Base-by-base conservation (phyloP, 2,797 vertebrate species). In the Galagoides demidoff region DNA sequence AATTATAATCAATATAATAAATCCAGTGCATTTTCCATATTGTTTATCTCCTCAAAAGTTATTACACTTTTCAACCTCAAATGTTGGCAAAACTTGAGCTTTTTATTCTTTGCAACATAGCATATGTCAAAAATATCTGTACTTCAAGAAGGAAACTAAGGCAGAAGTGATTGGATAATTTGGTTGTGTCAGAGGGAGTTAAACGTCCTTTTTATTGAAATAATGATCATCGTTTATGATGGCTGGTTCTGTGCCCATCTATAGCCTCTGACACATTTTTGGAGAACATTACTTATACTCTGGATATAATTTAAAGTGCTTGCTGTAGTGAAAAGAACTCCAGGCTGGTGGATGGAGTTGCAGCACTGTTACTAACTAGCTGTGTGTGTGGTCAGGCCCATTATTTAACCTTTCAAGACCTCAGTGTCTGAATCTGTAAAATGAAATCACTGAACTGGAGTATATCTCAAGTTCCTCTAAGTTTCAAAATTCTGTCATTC, bases 231-330 rank as follows among this genome's bases (percentile, higher is more conserved):
- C 52, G 52, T 73, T 96, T 95, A 77, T 90, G 89, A 95, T 78
- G 73, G 90, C 71, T 95, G 94, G 90, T 93, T 95, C 92, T 96
- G 57, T 90, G 91, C 92, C 95, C 95, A 88, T 91, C 86, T 95
- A 71, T 95, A 97, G 94, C 49, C 63, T 77, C 86, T 93, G 92
- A 97, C 94, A 96, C 49, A 94, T 95, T 96, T 97, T 96, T 97
- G 95, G 96, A 97, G 81, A 96, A 78, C 68, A 89, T 93, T 90
- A 70, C 92, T 85, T 95, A 94, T 85, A 85, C 66, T 78, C 87
- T 96, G 90, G 95, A 93, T 97, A 87, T 88, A 94, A 97, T 97
- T 94, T 97, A 87, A 85, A 96, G 81, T 94, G 37, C 85, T 96
- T 85, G 43, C 90, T 59, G 20, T 88, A 88, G 81, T 85, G 74